These are phyloP conservation scores for Platichthys flesus DNA, from an alignment of 2,113 vertebrate genomes.

Conservation along the genomic window DNA sequence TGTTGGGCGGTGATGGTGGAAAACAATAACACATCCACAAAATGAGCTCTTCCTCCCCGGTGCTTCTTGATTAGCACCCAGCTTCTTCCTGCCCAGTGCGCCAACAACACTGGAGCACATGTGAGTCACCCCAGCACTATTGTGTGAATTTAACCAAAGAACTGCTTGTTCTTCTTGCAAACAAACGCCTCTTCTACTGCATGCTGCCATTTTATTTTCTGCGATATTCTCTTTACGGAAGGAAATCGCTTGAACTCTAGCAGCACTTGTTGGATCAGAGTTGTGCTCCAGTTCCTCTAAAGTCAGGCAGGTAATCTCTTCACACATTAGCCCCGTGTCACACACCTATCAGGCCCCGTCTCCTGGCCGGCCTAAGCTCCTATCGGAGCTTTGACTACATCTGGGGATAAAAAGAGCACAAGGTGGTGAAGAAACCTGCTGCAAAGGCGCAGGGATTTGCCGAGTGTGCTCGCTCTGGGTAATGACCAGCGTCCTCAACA, in stretches of 20 bases:
- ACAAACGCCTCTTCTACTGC: constrained; percentile 1
- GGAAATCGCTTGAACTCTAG: constrained; percentile 21
- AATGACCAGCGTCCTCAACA: constrained; percentile 56
- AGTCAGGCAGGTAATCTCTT: constrained; percentile 62
- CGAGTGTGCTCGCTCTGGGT: constrained; percentile 40
- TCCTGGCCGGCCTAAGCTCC: constrained; percentile 53
- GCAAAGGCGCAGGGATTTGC: constrained; percentile 59
- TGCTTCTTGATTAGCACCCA: constrained; percentile 48
- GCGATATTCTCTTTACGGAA: neutral
- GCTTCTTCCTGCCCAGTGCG: constrained; percentile 46
- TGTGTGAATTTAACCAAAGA: constrained; percentile 26
- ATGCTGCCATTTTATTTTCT: neutral
- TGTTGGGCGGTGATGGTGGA: constrained; percentile 23
- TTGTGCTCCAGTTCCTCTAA: constrained; percentile 23
- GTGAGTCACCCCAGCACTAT: constrained; percentile 27
- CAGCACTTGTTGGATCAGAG: constrained; percentile 38
- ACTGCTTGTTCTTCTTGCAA: neutral
- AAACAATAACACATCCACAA: constrained; percentile 49
- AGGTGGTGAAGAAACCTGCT: constrained; percentile 58
- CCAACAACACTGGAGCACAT: constrained; percentile 27
- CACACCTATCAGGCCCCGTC: constrained; percentile 47
- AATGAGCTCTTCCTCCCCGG: constrained; percentile 46
- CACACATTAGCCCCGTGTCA: constrained; percentile 50
- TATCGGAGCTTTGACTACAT: constrained; percentile 63
- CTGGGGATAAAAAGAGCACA: constrained; percentile 60